phyloP scores from a whole-genome alignment of 2,113 vertebrate species.

The Cardinalis cardinalis region DNA sequence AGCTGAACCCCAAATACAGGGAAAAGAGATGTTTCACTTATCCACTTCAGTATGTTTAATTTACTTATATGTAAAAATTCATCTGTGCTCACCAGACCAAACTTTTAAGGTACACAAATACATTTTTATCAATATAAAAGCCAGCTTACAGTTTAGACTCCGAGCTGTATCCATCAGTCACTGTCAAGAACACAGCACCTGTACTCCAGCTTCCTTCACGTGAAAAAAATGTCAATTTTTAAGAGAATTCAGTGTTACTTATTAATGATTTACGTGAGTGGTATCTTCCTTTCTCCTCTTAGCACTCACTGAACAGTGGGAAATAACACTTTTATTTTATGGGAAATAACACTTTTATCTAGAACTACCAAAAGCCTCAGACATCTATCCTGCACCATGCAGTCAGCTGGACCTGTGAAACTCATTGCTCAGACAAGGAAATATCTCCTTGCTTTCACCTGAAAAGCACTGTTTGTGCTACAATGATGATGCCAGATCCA shows the following conservation, averaged over 20 bases:
- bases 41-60: background rate
- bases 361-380: background rate
- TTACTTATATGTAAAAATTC: background rate
- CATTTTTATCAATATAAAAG: background rate
- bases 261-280: background rate
- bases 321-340: background rate
- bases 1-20: background rate
- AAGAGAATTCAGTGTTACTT: background rate
- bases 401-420: background rate
- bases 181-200: background rate
- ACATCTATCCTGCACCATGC: fast-evolving
- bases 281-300: background rate
- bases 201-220: background rate
- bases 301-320: background rate
- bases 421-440: background rate
- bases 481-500: background rate
- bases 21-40: background rate
- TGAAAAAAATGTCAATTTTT: background rate
- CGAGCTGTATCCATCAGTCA: background rate
- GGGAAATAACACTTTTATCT: background rate
- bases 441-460: background rate
- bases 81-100: background rate
- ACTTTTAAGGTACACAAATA: background rate
- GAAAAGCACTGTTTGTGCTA: background rate
- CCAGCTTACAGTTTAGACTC: background rate